Evolutionary conservation across 2,797 vertebrate species (phyloP).

Genomic region (Gallinago stenura): DNA sequence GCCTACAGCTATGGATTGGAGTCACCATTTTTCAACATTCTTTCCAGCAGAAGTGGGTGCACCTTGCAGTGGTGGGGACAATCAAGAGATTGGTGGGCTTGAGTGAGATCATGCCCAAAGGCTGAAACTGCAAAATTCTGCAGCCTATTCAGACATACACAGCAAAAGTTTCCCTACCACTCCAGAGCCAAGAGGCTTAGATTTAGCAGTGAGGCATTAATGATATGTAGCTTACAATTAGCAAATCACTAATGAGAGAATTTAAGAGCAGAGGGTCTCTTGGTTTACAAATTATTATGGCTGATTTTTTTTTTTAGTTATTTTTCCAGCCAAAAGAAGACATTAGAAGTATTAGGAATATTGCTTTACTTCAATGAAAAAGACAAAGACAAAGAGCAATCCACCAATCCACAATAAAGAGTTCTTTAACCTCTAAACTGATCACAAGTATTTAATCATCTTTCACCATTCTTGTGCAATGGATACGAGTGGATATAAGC

Average conservation of each 20-base stretch:
- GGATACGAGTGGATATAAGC: not conserved
- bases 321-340: not conserved
- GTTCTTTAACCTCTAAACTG: not conserved
- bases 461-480: not conserved
- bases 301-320: not conserved
- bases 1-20: not conserved
- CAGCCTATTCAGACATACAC: not conserved
- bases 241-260: not conserved
- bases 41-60: not conserved
- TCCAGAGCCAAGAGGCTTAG: not conserved
- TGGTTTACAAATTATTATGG: not conserved
- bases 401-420: not conserved
- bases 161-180: not conserved
- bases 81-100: not conserved
- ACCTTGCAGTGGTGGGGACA: not conserved
- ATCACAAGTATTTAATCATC: not conserved
- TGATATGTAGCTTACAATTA: not conserved
- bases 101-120: not conserved
- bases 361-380: not conserved
- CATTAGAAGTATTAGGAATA: not conserved
- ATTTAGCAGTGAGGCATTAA: not conserved
- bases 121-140: not conserved
- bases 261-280: not conserved
- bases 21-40: not conserved
- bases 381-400: rapidly evolving